Evolutionary conservation across 2,797 vertebrate species (phyloP), one percentile per base, ranked within the genome.

Genomic region (Decapterus maruadsi): DNA sequence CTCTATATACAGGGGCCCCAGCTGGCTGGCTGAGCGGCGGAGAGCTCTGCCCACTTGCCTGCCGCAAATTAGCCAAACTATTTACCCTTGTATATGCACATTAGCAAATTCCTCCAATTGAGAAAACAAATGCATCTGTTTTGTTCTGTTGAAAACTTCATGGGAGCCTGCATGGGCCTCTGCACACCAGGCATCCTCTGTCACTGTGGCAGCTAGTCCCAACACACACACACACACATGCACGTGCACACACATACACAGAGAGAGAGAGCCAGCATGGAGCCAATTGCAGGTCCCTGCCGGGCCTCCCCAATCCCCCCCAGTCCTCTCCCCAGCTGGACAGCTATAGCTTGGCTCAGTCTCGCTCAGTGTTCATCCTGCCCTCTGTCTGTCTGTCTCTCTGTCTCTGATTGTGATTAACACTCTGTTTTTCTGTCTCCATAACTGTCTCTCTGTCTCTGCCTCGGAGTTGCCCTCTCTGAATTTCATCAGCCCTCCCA

Each of bases 51-150:
- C 83, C 80, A 80, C 80, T 90, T 78, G 86, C 76, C 86, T 91
- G 90, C 83, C 51, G 43, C 88, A 92, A 93, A 93, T 92, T 90
- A 94, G 85, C 87, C 89, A 83, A 93, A 92, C 87, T 90, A 91
- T 94, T 93, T 94, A 91, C 78, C 86, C 86, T 73, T 56, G 45
- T 87, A 92, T 66, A 81, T 83, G 86, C 91, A 90, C 94, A 92
- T 94, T 90, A 92, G 90, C 86, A 79, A 92, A 94, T 92, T 93
- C 91, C 93, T 92, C 70, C 87, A 87, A 93, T 89, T 90, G 92
- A 90, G 87, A 91, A 92, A 93, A 94, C 92, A 93, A 93, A 93
- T 89, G 89, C 83, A 89, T 92, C 86, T 89, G 92, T 89, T 94
- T 92, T 87, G 83, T 92, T 92, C 81, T 75, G 81, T 31, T 73